phyloP scores from a whole-genome alignment of 2,797 vertebrate genomes.

The Alfaro cultratus region DNA sequence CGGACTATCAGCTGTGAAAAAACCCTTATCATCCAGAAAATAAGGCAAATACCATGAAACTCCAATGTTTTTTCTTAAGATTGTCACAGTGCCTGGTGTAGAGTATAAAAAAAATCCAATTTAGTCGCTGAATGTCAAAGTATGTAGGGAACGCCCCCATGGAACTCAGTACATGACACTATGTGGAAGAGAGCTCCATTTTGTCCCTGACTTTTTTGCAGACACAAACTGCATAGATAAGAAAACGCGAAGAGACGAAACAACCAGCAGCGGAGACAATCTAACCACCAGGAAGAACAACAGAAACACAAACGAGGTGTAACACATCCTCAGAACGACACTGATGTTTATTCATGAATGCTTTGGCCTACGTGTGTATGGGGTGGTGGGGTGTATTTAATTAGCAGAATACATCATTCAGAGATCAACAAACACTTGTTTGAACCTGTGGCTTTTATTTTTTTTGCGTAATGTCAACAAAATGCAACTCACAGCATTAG shows the following conservation, averaged over 20 bases:
- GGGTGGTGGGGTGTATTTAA: constrained; percentile 54
- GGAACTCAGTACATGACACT: background rate
- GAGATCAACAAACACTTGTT: constrained; percentile 73
- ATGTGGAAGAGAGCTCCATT: background rate
- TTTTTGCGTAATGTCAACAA: constrained; percentile 45
- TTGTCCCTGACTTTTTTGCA: background rate
- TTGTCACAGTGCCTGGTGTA: background rate
- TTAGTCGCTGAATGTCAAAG: background rate
- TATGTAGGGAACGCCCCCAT: background rate
- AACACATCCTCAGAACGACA: constrained; percentile 30
- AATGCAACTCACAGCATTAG: constrained; percentile 60
- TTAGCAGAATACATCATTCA: constrained; percentile 70
- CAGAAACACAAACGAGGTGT: constrained; percentile 41
- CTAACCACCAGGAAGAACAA: constrained; percentile 22
- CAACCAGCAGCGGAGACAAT: constrained; percentile 24
- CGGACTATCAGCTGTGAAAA: background rate
- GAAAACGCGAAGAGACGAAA: background rate
- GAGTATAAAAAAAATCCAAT: background rate
- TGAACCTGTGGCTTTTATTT: constrained; percentile 64
- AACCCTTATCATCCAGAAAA: background rate
- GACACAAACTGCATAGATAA: background rate
- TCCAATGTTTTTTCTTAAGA: background rate
- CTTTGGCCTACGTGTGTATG: constrained; percentile 23
- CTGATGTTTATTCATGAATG: constrained; percentile 61
- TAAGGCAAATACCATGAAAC: background rate